Base-by-base conservation (phyloP, 2,113 vertebrate species). In the Echinops telfairi region DNA sequence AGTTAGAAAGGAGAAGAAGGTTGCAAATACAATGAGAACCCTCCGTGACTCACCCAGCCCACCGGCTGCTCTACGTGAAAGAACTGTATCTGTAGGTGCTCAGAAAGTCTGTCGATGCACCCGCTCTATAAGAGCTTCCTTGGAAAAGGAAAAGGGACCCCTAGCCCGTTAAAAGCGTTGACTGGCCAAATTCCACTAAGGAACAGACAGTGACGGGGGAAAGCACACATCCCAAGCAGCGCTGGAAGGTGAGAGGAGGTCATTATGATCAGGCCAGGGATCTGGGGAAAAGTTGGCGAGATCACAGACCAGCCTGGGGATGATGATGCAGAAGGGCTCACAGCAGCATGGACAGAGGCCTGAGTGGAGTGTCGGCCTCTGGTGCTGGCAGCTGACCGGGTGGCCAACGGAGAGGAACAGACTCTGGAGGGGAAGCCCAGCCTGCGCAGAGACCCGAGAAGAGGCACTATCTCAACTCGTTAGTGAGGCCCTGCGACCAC, bases 1-100 rank as follows among this genome's bases (percentile, higher is more conserved):
- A 77, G 31, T 58, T 33, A 71, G 60, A 95, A 86, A 33, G 71
- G 70, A 92, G 66, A 79, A 76, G 20, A 78, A 83, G n/a, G 12
- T 80, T 73, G 38, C 31, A 47, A 64, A 84, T 57, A 57, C 8
- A 84, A 7, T 23, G 43, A 17, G 57, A 80, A 31, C 6, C 40
- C 25, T 89, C 33, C 3, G 29, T 33, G 76, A 62, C 3, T 9
- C 83, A 23, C 80, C 66, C 58, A 23, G 3, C 6, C 19, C 29
- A 4, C 17, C 43, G 57, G 36, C 36, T 88, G 23, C 29, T 80
- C 16, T 22, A n/a, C 29, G 15, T 15, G 83, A 78, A 68, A 68
- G 38, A 43, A 68, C 22, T 57, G 3, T 22, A 66, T 58, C 23
- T 81, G 71, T 47, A 84, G 29, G 75, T 25, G 23, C 40, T 29